phyloP scores from a whole-genome alignment of 2,113 vertebrate genomes.

The Calyptommatus sinebrachiatus region DNA sequence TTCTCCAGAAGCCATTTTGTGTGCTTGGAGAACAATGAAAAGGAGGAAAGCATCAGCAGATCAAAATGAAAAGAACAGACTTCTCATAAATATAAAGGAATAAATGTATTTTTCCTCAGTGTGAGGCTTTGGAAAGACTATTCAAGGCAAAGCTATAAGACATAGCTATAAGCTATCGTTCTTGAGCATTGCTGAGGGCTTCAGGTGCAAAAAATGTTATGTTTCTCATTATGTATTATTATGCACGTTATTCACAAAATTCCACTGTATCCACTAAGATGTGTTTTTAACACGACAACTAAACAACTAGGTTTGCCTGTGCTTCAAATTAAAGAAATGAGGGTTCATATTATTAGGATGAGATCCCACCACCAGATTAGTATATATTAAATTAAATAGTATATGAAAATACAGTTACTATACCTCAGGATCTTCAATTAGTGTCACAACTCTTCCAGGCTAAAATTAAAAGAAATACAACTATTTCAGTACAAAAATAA shows the following conservation, averaged over 20 bases:
- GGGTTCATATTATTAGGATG: background rate
- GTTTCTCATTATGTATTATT: background rate
- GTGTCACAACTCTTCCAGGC: conserved; percentile 97
- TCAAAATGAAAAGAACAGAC: background rate
- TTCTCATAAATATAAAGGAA: background rate
- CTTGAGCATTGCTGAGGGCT: background rate
- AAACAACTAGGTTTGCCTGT: conserved; percentile 1
- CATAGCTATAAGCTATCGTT: background rate
- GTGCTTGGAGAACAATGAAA: background rate
- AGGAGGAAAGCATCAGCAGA: background rate
- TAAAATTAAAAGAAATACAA: conserved; percentile 57
- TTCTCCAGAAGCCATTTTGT: background rate
- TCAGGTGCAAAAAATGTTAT: background rate
- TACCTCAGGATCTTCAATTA: conserved; percentile 93
- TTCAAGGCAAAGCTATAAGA: too few species aligned
- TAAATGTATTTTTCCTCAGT: background rate
- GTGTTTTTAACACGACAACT: background rate
- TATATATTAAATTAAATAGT: background rate
- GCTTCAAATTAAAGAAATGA: conserved; percentile 7
- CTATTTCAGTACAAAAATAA: conserved; percentile 16
- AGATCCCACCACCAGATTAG: conserved; percentile 7
- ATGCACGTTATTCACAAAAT: background rate
- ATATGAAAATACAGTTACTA: conserved; percentile 55
- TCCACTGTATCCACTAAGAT: background rate
- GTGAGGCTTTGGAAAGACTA: too few species aligned